Percentiles rank a stretch among this genome's conserved stretches.
Conservation (phyloP, 2,888 invertebrate species). For the Hipparchia semele region DNA sequence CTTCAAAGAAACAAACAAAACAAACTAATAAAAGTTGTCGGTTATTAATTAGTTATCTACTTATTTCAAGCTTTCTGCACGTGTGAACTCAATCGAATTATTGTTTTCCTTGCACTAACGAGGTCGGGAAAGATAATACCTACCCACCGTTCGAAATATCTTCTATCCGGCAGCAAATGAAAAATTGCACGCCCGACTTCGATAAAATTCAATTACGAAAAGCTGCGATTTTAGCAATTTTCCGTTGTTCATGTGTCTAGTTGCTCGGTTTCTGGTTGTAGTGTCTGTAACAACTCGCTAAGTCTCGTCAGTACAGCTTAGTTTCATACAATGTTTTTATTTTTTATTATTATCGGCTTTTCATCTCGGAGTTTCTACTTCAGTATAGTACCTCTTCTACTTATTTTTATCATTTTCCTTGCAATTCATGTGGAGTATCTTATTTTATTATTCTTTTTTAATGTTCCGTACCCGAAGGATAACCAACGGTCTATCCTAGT, state of each 20-base stretch:
- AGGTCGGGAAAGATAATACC: slow-evolving; percentile 12
- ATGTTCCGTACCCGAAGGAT: no score
- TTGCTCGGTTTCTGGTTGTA: slow-evolving; percentile 7
- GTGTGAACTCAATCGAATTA: background rate
- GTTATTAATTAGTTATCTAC: background rate
- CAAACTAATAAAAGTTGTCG: no score
- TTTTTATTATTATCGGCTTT: background rate
- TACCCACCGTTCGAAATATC: slow-evolving; percentile 2
- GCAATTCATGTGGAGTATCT: background rate
- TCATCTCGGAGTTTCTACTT: background rate
- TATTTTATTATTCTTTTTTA: no score
- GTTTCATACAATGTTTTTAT: background rate
- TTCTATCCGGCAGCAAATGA: slow-evolving; percentile 24
- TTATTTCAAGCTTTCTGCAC: background rate
- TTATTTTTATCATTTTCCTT: background rate
- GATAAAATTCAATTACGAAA: slow-evolving; percentile 30
- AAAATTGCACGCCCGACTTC: slow-evolving; percentile 26
- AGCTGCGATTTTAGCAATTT: slow-evolving; percentile 28
- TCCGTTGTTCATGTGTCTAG: slow-evolving; percentile 13
- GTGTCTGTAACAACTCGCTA: background rate
- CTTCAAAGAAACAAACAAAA: no score
- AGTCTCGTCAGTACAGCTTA: background rate
- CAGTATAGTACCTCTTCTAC: no score
- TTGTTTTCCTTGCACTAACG: slow-evolving; percentile 12
- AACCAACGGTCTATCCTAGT: no score